Conservation (phyloP, 1,140 invertebrate species). For the Cotesia vestalis region DNA sequence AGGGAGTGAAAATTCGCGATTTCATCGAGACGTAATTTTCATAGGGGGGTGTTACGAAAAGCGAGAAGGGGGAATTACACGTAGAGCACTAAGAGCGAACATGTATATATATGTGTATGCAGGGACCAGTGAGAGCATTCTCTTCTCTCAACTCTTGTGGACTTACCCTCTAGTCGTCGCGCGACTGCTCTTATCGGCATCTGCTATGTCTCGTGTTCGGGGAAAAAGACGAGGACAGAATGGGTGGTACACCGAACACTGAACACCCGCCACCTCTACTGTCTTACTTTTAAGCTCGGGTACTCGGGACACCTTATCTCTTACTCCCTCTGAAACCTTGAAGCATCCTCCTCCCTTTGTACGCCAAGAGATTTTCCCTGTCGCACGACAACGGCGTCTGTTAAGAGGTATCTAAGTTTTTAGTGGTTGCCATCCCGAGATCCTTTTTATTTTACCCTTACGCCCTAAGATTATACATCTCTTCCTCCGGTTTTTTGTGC, state of each 20-base stretch:
- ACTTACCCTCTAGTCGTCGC: not conserved
- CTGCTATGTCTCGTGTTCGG: constrained; percentile 22
- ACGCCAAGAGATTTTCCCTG: constrained; percentile 11
- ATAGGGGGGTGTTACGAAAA: constrained; percentile 16
- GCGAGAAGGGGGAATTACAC: not conserved
- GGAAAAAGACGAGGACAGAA: no score
- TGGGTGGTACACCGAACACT: no score
- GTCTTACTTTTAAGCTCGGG: not conserved
- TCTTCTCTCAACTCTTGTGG: not conserved
- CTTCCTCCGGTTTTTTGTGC: constrained; percentile 1
- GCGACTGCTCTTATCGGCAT: constrained; percentile 47
- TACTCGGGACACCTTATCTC: not conserved
- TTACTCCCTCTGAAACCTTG: not conserved
- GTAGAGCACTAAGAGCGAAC: not conserved
- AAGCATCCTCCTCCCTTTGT: constrained; percentile 36
- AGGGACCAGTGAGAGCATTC: not conserved
- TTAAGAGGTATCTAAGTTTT: constrained; percentile 53
- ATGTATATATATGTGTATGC: not conserved
- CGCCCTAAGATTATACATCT: constrained; percentile 11
- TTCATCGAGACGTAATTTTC: constrained; percentile 27
- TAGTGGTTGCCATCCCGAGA: constrained; percentile 34
- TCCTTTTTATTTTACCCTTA: constrained; percentile 28
- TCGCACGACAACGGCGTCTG: constrained; percentile 40
- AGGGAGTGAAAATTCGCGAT: constrained; percentile 12
- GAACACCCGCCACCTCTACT: not conserved